phyloP scores from a whole-genome alignment of 2,888 invertebrate species.

The Frankliniella fusca region DNA sequence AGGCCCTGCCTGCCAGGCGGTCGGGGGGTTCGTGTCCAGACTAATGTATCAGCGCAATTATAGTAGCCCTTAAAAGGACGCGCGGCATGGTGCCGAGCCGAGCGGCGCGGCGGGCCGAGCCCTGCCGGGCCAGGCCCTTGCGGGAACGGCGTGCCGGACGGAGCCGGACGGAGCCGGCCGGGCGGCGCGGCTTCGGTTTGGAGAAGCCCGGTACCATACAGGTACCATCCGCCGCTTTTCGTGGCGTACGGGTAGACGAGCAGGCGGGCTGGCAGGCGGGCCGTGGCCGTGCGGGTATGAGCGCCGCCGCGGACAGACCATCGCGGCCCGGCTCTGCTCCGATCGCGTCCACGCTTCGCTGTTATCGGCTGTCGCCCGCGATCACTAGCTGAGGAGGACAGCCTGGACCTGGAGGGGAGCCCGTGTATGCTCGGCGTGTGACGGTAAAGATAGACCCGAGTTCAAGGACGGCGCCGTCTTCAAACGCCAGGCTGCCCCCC shows the following conservation, averaged over 20 bases:
- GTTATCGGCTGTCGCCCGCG: too few relatives aligned
- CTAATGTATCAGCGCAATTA: conserved; percentile 23
- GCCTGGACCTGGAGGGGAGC: too few relatives aligned
- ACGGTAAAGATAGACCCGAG: too few relatives aligned
- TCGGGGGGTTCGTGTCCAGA: conserved; percentile 17
- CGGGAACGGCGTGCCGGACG: not conserved
- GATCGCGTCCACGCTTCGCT: too few relatives aligned
- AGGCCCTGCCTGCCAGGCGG: not conserved
- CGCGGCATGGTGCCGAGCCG: not conserved
- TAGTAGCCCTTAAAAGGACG: conserved; percentile 19
- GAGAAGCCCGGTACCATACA: not conserved
- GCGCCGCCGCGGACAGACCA: too few relatives aligned
- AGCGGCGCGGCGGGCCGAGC: not conserved
- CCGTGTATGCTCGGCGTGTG: too few relatives aligned
- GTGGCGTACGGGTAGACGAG: not conserved
- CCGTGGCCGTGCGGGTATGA: too few relatives aligned
- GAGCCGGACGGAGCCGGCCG: not conserved
- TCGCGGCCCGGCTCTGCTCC: too few relatives aligned
- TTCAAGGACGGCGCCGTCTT: too few relatives aligned
- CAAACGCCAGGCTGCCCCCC: too few relatives aligned
- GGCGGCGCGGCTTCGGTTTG: not conserved
- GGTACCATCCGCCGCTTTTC: not conserved
- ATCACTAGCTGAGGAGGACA: too few relatives aligned
- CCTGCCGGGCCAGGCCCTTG: not conserved
- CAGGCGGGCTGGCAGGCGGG: too few relatives aligned